These are phyloP conservation scores for Neelides folsomi DNA, from an alignment of 2,888 invertebrate genomes.

Conservation along the genomic window DNA sequence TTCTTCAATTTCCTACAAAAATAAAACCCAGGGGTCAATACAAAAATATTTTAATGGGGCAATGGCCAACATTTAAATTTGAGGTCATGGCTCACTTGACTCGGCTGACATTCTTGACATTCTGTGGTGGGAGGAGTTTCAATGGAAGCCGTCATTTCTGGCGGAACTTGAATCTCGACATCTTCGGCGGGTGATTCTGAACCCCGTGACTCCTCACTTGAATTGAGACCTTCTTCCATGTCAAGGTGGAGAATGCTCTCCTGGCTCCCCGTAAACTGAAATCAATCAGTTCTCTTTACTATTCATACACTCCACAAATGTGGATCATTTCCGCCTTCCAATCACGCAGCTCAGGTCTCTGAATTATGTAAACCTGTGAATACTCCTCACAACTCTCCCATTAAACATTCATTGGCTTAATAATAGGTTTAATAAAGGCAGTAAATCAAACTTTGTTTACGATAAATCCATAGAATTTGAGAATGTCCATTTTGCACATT, in stretches of 20 bases:
- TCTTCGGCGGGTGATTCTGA: slow-evolving; percentile 26
- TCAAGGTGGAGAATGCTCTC: slow-evolving; percentile 70
- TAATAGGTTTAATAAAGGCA: too few relatives aligned
- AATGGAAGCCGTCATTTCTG: not conserved
- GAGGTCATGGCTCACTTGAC: too few relatives aligned
- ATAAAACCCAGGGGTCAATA: too few relatives aligned
- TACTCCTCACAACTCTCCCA: too few relatives aligned
- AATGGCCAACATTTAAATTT: too few relatives aligned
- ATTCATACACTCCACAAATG: not conserved
- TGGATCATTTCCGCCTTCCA: too few relatives aligned
- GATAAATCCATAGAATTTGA: slow-evolving; percentile 76
- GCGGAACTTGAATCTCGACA: too few relatives aligned
- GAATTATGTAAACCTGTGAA: too few relatives aligned
- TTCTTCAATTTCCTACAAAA: too few relatives aligned
- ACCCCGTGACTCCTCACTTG: slow-evolving; percentile 28
- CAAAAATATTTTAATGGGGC: too few relatives aligned
- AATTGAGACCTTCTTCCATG: slow-evolving; percentile 40
- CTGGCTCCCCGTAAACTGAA: slow-evolving; percentile 67
- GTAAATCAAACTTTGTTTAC: slow-evolving; percentile 45
- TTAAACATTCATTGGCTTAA: too few relatives aligned
- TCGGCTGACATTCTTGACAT: slow-evolving; percentile 6
- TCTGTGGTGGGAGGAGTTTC: slow-evolving; percentile 3
- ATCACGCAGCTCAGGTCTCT: too few relatives aligned
- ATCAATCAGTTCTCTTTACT: not conserved
- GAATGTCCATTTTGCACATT: slow-evolving; percentile 93